phyloP scores from a whole-genome alignment of 2,113 vertebrate species.

The Clarias batrachus region DNA sequence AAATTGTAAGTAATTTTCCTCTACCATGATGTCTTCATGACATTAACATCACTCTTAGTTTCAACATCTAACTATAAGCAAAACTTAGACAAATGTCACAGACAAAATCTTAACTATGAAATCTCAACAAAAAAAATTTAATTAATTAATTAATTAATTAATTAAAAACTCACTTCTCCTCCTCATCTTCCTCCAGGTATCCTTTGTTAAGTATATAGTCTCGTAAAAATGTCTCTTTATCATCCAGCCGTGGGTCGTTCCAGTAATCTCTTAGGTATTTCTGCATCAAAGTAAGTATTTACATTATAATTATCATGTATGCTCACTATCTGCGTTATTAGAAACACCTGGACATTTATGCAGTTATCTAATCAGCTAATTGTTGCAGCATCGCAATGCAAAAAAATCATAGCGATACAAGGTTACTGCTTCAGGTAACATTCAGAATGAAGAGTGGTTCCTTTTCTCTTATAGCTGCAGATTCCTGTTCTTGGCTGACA shows the following conservation, averaged over 20 bases:
- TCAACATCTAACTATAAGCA: not conserved
- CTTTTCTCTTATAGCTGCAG: too few species aligned
- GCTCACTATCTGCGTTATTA: not conserved
- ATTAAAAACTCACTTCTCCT: constrained; percentile 58
- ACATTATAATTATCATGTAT: not conserved
- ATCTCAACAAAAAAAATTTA: not conserved
- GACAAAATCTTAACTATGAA: too few species aligned
- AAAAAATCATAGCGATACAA: not conserved
- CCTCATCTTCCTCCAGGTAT: constrained; percentile 70
- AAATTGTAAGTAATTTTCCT: not conserved
- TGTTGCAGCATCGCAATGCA: not conserved
- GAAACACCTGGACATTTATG: not conserved
- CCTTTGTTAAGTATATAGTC: constrained; percentile 86
- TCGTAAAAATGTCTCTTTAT: constrained; percentile 81
- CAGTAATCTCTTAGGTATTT: constrained; percentile 82
- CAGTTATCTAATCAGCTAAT: not conserved
- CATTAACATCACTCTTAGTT: not conserved
- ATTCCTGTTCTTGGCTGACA: too few species aligned
- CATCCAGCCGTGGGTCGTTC: constrained; percentile 81
- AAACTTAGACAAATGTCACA: not conserved
- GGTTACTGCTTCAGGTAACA: not conserved
- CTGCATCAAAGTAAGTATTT: constrained; percentile 61
- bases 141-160: too few species aligned
- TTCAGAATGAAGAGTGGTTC: not conserved
- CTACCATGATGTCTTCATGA: not conserved